These are phyloP conservation scores for Porites lutea DNA, from an alignment of 64 coral and sea anemone species.

Conservation along the genomic window DNA sequence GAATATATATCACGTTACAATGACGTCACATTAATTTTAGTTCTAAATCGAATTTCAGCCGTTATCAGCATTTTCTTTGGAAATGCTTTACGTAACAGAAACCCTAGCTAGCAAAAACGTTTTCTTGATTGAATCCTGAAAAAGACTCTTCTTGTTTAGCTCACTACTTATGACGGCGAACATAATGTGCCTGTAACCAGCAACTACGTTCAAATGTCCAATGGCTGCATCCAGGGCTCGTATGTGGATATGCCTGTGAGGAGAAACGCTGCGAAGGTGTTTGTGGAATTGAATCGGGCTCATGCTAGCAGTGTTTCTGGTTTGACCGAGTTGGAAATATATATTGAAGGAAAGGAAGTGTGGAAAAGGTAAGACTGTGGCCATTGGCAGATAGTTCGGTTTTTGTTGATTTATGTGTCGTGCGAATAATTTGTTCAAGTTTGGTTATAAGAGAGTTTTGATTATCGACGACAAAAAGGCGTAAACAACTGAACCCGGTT, in stretches of 20 bases:
- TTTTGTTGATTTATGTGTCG: neutral
- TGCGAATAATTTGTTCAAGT: neutral
- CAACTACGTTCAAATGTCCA: slow-evolving; percentile 74
- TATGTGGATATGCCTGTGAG: slow-evolving; percentile 88
- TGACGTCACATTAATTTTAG: too few relatives aligned
- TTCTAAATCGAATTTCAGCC: too few relatives aligned
- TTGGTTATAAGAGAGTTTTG: too few relatives aligned
- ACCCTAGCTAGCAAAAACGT: too few relatives aligned
- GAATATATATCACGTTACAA: too few relatives aligned
- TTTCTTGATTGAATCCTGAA: neutral
- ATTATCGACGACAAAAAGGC: too few relatives aligned
- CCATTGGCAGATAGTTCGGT: neutral
- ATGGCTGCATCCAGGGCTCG: slow-evolving; percentile 86
- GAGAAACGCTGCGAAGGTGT: slow-evolving; percentile 49
- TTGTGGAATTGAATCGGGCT: slow-evolving; percentile 57
- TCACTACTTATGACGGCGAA: slow-evolving; percentile 73
- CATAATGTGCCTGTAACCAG: slow-evolving; percentile 73
- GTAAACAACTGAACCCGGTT: too few relatives aligned
- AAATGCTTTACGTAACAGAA: too few relatives aligned
- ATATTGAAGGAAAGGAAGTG: slow-evolving; percentile 69
- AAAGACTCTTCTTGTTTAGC: slow-evolving; percentile 23
- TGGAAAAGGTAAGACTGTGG: slow-evolving; percentile 74
- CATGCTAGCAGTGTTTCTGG: slow-evolving; percentile 17
- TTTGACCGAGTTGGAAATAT: slow-evolving; percentile 91
- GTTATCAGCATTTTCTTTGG: too few relatives aligned